Percentiles rank a stretch among this genome's conserved stretches.
Conservation (phyloP, 2,888 invertebrate genomes). For the Lutraria lutraria region DNA sequence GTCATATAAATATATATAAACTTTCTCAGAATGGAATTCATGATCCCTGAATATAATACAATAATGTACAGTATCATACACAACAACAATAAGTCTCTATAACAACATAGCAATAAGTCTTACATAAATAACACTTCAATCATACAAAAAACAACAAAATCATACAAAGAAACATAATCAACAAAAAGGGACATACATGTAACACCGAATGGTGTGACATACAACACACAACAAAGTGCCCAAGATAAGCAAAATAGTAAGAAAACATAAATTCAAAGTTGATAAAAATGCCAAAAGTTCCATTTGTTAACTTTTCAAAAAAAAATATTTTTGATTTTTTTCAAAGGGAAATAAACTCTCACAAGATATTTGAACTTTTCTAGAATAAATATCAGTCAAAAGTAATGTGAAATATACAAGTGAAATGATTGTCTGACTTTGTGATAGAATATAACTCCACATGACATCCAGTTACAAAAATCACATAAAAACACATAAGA, state of each 20-base stretch:
- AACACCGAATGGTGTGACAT: background rate
- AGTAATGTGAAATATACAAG: too few relatives aligned
- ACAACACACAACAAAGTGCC: background rate
- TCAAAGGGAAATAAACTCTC: too few relatives aligned
- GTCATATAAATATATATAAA: slow-evolving; percentile 39
- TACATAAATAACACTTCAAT: slow-evolving; percentile 35
- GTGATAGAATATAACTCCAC: too few relatives aligned
- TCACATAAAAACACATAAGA: too few relatives aligned
- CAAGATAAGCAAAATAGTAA: background rate
- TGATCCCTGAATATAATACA: slow-evolving; percentile 50
- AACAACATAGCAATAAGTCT: slow-evolving; percentile 30
- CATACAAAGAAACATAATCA: background rate
- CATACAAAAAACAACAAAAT: background rate
- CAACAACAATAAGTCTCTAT: slow-evolving; percentile 38
- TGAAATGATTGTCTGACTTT: too few relatives aligned
- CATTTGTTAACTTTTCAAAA: too few relatives aligned
- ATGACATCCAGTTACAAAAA: too few relatives aligned
- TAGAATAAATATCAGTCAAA: too few relatives aligned
- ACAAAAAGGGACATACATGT: background rate
- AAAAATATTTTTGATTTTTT: too few relatives aligned
- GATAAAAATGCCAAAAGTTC: too few relatives aligned
- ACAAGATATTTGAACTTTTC: too few relatives aligned
- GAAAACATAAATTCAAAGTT: too few relatives aligned
- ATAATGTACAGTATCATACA: slow-evolving; percentile 35
- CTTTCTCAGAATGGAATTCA: slow-evolving; percentile 45